Conservation (phyloP, 2,113 vertebrate genomes). For the Crypturellus undulatus region DNA sequence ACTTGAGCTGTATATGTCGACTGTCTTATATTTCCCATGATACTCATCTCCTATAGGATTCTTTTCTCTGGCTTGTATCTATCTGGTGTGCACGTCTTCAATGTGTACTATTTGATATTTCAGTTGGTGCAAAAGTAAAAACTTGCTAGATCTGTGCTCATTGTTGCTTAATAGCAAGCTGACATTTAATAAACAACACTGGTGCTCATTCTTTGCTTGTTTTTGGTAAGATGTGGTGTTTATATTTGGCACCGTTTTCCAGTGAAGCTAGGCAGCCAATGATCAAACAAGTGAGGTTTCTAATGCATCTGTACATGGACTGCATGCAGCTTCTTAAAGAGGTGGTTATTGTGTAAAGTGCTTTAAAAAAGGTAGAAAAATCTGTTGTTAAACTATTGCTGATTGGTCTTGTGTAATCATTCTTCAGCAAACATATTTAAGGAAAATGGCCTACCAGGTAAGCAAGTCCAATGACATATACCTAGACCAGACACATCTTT, state of each 20-base stretch:
- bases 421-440: not conserved
- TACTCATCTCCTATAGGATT: not conserved
- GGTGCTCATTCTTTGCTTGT: not conserved
- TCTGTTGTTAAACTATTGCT: not conserved
- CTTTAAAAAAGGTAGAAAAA: not conserved
- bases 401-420: not conserved
- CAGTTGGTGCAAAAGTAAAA: not conserved
- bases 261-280: not conserved
- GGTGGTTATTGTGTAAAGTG: not conserved
- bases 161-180: not conserved
- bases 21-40: not conserved
- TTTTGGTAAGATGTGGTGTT: not conserved
- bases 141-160: not conserved
- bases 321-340: not conserved
- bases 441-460: not conserved
- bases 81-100: not conserved
- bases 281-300: not conserved
- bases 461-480: not conserved
- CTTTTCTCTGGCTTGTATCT: not conserved
- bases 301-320: not conserved
- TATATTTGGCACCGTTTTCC: not conserved
- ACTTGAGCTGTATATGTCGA: not conserved
- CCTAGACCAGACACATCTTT: not conserved
- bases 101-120: not conserved
- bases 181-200: not conserved